Evolutionary conservation across 30 jellyfish, hydroid and myxozoan genomes (phyloP).

Genomic region (Pelagia noctiluca): DNA sequence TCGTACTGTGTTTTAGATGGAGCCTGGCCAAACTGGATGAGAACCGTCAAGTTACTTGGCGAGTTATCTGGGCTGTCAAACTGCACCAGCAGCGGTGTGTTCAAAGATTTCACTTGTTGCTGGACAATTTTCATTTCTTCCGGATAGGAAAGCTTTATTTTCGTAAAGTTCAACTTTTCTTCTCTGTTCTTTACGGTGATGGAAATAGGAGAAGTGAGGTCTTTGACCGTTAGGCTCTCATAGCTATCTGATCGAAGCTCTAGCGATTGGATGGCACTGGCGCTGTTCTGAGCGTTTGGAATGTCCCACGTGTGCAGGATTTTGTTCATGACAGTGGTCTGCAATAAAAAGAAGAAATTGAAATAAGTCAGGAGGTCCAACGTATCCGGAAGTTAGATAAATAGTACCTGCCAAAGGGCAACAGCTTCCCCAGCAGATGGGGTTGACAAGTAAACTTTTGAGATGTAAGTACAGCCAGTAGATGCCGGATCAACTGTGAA

Average conservation of each 20-base stretch:
- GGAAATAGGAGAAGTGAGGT: constrained; percentile 37
- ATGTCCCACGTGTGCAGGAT: constrained; percentile 74
- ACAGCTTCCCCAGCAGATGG: too few relatives aligned
- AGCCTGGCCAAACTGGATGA: constrained; percentile 77
- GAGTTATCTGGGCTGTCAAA: constrained; percentile 58
- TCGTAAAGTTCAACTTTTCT: constrained; percentile 24
- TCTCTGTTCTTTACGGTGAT: constrained; percentile 48
- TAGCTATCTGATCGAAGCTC: constrained; percentile 23
- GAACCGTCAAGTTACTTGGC: constrained; percentile 50
- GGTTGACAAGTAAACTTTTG: too few relatives aligned
- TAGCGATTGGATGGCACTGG: constrained; percentile 46
- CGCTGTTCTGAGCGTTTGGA: constrained; percentile 54
- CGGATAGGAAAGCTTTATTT: constrained; percentile 32
- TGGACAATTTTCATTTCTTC: constrained; percentile 53
- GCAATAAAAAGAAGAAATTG: not conserved
- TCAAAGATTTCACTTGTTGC: constrained; percentile 30
- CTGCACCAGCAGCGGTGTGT: constrained; percentile 61
- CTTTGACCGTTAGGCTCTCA: constrained; percentile 32
- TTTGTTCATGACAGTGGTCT: constrained; percentile 44
- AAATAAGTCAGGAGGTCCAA: too few relatives aligned
- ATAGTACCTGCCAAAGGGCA: too few relatives aligned
- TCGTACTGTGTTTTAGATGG: constrained; percentile 73
- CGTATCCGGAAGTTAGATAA: too few relatives aligned
- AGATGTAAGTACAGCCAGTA: too few relatives aligned
- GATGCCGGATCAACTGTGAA: too few relatives aligned